These are phyloP conservation scores for Adelognathus sp. DNA, from an alignment of 2,888 invertebrate species.

Conservation along the genomic window DNA sequence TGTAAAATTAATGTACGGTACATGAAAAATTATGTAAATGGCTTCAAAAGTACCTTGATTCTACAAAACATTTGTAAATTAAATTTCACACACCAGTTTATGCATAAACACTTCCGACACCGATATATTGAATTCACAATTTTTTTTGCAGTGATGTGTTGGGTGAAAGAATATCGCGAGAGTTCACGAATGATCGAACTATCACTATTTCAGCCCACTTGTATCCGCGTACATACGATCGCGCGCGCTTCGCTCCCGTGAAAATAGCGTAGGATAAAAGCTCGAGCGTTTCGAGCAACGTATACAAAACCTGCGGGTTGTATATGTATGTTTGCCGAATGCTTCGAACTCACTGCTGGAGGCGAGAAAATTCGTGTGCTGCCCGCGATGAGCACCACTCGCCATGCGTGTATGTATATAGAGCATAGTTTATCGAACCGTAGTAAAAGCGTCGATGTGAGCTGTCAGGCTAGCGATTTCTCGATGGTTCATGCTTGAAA, in stretches of 20 bases:
- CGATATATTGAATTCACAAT: too few species aligned
- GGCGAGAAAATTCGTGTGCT: slow-evolving; percentile 38
- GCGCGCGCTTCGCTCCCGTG: background rate
- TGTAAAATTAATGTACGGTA: too few species aligned
- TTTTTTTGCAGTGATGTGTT: too few species aligned
- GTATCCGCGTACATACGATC: background rate
- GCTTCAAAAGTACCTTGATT: too few species aligned
- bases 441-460: slow-evolving; percentile 11
- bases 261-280: background rate
- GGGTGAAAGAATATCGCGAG: background rate
- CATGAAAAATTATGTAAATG: too few species aligned
- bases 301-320: too few species aligned
- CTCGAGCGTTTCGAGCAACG: slow-evolving; percentile 18
- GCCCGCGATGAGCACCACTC: slow-evolving; percentile 23
- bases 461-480: background rate
- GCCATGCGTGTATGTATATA: background rate
- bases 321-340: slow-evolving; percentile 47
- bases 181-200: background rate
- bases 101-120: too few species aligned
- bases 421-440: slow-evolving; percentile 19
- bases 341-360: slow-evolving; percentile 42
- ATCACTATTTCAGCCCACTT: background rate
- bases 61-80: too few species aligned
- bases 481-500: slow-evolving; percentile 20
- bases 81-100: too few species aligned